phyloP scores from a whole-genome alignment of 2,113 vertebrate genomes.

The Cettia cetti region DNA sequence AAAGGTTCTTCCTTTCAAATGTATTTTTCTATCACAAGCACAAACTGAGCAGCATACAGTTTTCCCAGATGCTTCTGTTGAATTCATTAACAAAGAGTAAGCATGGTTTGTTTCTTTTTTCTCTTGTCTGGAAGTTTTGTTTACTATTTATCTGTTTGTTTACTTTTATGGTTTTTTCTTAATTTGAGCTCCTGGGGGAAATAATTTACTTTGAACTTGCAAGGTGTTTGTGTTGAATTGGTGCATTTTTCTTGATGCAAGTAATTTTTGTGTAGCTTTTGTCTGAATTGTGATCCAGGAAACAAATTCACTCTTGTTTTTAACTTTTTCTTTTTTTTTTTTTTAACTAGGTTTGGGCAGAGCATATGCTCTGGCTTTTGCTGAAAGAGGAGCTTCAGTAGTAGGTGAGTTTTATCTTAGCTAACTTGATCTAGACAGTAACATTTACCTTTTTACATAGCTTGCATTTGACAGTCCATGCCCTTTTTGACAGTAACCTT shows the following conservation, averaged over 20 bases:
- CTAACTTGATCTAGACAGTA: background rate
- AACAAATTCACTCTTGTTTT: background rate
- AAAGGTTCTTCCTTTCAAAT: background rate
- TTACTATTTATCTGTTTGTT: background rate
- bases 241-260: background rate
- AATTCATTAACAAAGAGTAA: background rate
- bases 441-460: slow-evolving; percentile 12
- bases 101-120: background rate
- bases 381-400: slow-evolving; percentile 91
- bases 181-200: background rate
- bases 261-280: background rate
- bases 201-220: background rate
- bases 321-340: background rate
- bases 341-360: slow-evolving; percentile 83
- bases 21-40: background rate
- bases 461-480: background rate
- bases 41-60: background rate
- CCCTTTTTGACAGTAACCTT: slow-evolving; percentile 20
- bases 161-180: background rate
- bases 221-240: background rate
- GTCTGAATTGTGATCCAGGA: background rate
- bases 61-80: background rate
- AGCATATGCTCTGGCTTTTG: slow-evolving; percentile 94
- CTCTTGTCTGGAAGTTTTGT: background rate
- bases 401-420: slow-evolving; percentile 80